These are phyloP conservation scores for Drosophila mojavensis DNA, from an alignment of 1,140 invertebrate species.

Conservation along the genomic window DNA sequence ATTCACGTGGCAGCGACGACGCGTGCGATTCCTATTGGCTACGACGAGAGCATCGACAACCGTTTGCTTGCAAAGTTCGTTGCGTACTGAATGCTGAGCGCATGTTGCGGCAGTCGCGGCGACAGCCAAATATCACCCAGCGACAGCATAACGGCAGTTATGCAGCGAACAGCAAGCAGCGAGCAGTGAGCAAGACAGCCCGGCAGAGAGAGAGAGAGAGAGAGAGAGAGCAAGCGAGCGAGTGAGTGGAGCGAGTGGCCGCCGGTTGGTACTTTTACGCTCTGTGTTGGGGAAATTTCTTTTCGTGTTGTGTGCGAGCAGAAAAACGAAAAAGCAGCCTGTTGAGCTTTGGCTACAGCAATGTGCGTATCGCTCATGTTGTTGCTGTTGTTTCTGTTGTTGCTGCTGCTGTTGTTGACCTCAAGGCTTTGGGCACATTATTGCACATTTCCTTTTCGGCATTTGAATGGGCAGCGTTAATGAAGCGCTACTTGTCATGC, in stretches of 20 bases:
- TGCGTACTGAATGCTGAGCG: constrained; percentile 63
- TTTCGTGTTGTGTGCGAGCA: constrained; percentile 14
- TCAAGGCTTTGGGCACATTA: constrained; percentile 59
- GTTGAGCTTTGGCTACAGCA: constrained; percentile 56
- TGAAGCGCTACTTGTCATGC: constrained; percentile 59
- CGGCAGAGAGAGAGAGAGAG: constrained; percentile 6
- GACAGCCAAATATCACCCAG: constrained; percentile 9
- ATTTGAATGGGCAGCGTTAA: constrained; percentile 71
- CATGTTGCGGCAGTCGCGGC: constrained; percentile 65
- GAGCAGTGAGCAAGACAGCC: no score
- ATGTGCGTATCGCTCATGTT: constrained; percentile 30
- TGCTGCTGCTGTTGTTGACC: constrained; percentile 39
- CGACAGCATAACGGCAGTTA: constrained; percentile 10
- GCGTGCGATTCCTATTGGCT: not conserved
- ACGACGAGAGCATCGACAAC: constrained; percentile 21
- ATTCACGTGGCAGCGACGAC: constrained; percentile 36
- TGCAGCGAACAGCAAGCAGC: constrained; percentile 20
- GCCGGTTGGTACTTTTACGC: constrained; percentile 21
- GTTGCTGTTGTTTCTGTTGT: constrained; percentile 15
- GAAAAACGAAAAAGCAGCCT: constrained; percentile 67
- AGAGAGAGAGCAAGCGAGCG: no score
- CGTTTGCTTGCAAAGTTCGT: constrained; percentile 71
- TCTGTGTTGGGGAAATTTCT: constrained; percentile 68
- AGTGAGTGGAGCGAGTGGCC: not conserved
- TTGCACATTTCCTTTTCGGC: constrained; percentile 71